phyloP scores from a whole-genome alignment of 1,140 invertebrate genomes.

The Drosophila varians region DNA sequence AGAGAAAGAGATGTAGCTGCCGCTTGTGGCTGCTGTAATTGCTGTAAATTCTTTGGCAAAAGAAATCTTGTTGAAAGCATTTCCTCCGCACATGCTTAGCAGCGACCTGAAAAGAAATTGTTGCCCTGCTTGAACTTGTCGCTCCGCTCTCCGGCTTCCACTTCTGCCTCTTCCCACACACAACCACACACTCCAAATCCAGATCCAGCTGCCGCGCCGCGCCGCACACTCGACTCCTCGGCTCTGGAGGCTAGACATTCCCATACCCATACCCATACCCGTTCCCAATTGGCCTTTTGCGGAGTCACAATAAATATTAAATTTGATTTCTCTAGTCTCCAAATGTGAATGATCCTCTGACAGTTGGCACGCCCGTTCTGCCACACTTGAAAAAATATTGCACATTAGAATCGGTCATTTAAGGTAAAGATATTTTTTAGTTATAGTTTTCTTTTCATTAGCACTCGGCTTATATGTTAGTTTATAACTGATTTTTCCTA shows the following conservation, averaged over 20 bases:
- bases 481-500: too few species aligned
- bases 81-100: constrained; percentile 57
- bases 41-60: constrained; percentile 70
- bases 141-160: constrained; percentile 18
- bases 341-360: constrained; percentile 39
- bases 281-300: constrained; percentile 39
- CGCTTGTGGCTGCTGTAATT: constrained; percentile 7
- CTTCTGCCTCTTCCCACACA: constrained; percentile 25
- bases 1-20: constrained; percentile 24
- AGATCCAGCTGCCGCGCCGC: too few species aligned
- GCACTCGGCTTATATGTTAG: too few species aligned
- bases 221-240: background rate
- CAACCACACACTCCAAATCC: constrained; percentile 2
- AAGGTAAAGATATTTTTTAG: too few species aligned
- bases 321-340: constrained; percentile 27
- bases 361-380: constrained; percentile 17
- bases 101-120: constrained; percentile 57
- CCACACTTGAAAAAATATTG: background rate
- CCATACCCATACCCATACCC: constrained; percentile 58
- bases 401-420: too few species aligned
- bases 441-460: too few species aligned
- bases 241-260: constrained; percentile 3
- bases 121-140: constrained; percentile 55
- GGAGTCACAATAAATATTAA: constrained; percentile 31
- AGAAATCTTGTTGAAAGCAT: constrained; percentile 80